A percentile compares a stretch with the other conserved stretches of the same genome.
Evolutionary conservation across 2,113 vertebrate species (phyloP).

Genomic region (Otolemur garnettii): DNA sequence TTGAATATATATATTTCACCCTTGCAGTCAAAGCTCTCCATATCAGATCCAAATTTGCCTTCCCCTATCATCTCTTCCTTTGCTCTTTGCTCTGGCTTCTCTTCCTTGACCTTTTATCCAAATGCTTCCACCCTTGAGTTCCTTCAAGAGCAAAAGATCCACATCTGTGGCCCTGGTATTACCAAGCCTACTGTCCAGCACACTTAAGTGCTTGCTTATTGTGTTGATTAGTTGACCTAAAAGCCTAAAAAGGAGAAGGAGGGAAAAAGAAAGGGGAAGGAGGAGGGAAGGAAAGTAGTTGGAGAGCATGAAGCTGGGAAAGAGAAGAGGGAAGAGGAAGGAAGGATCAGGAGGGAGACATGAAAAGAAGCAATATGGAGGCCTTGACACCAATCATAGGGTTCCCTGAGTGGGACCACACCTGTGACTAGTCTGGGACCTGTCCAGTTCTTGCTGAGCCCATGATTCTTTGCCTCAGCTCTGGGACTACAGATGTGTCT

Average conservation of each 20-base stretch:
- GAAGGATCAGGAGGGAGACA: background rate
- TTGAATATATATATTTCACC: background rate
- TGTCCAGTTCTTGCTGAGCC: background rate
- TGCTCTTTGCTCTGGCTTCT: background rate
- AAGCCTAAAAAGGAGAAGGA: background rate
- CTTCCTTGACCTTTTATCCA: background rate
- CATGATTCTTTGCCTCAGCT: background rate
- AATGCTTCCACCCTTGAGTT: background rate
- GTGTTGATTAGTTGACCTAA: background rate
- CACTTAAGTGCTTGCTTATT: background rate
- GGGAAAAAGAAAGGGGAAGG: background rate
- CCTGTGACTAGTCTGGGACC: background rate
- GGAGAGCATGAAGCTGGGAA: background rate
- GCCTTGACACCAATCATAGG: background rate
- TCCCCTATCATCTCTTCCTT: background rate
- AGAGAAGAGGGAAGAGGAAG: background rate
- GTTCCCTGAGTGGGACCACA: background rate
- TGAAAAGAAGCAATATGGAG: background rate
- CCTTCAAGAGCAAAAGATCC: background rate
- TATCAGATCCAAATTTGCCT: background rate
- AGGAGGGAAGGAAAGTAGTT: background rate
- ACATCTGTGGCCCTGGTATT: background rate
- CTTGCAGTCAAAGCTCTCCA: background rate
- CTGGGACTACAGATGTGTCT: conserved; percentile 40
- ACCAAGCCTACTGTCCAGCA: background rate